A percentile compares a stretch with the other conserved stretches of the same genome.
These are phyloP conservation scores for Arremon aurantiirostris DNA, from an alignment of 2,797 vertebrate genomes.

Conservation along the genomic window DNA sequence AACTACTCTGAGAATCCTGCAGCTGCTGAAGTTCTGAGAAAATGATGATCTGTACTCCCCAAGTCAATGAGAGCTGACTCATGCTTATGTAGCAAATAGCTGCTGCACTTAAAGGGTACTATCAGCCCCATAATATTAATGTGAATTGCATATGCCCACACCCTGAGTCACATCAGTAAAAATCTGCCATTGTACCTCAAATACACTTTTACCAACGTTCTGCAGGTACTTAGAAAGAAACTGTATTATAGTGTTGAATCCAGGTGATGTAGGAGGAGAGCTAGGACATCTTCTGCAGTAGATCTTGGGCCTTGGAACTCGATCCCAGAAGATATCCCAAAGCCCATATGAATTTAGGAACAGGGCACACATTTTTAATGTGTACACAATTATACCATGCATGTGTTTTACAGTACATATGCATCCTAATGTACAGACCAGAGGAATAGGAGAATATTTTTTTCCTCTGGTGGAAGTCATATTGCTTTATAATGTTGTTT, in stretches of 20 bases:
- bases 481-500: neutral
- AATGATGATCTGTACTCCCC: neutral
- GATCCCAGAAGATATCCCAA: neutral
- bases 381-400: neutral
- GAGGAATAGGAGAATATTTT: neutral
- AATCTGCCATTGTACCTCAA: neutral
- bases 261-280: neutral
- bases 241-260: neutral
- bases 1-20: neutral
- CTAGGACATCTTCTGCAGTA: neutral
- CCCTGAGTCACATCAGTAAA: neutral
- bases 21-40: constrained; percentile 12
- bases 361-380: neutral
- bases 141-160: neutral
- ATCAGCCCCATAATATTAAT: neutral
- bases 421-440: neutral
- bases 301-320: neutral
- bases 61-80: constrained; percentile 10
- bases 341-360: neutral
- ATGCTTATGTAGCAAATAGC: constrained; percentile 4
- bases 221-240: neutral
- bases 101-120: neutral
- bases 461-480: neutral
- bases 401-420: neutral
- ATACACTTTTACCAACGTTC: neutral